A percentile compares a stretch with the other conserved stretches of the same genome.
Conservation (phyloP, 2,888 invertebrate genomes). For the Drosophila monieri region DNA sequence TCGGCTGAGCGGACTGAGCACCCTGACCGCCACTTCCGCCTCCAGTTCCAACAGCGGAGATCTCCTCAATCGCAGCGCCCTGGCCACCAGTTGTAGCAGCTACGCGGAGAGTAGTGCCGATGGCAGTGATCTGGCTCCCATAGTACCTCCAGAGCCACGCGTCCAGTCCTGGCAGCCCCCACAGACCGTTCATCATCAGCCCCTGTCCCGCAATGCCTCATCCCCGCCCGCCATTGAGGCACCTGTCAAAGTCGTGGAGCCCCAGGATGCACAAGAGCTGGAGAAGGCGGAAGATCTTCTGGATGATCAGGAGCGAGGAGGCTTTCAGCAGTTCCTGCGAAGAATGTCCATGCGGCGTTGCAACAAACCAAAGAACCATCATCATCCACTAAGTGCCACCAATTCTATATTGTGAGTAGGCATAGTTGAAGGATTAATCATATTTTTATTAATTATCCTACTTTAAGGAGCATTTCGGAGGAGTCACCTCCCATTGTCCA, state of each 20-base stretch:
- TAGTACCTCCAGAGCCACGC: slow-evolving; percentile 53
- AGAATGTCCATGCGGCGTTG: slow-evolving; percentile 83
- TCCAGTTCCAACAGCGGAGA: slow-evolving; percentile 71
- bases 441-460: neutral
- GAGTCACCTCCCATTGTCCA: slow-evolving; percentile 65
- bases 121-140: slow-evolving; percentile 45
- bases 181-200: slow-evolving; percentile 73
- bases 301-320: slow-evolving; percentile 58
- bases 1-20: slow-evolving; percentile 75
- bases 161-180: slow-evolving; percentile 82
- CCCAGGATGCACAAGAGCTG: neutral
- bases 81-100: slow-evolving; percentile 78
- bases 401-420: slow-evolving; percentile 83
- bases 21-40: slow-evolving; percentile 69
- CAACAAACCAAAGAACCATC: slow-evolving; percentile 75
- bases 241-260: neutral
- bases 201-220: slow-evolving; percentile 85
- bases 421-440: neutral
- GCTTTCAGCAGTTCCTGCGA: slow-evolving; percentile 83
- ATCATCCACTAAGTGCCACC: slow-evolving; percentile 78
- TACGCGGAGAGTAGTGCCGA: slow-evolving; percentile 68
- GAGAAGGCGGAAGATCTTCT: slow-evolving; percentile 1
- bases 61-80: slow-evolving; percentile 66
- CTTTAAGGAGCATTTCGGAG: slow-evolving; percentile 78
- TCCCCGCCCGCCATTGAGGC: slow-evolving; percentile 83